Evolutionary conservation across 53 echinoderm and acorn worm genomes (phyloP).

Genomic region (Echinometra lucunter): DNA sequence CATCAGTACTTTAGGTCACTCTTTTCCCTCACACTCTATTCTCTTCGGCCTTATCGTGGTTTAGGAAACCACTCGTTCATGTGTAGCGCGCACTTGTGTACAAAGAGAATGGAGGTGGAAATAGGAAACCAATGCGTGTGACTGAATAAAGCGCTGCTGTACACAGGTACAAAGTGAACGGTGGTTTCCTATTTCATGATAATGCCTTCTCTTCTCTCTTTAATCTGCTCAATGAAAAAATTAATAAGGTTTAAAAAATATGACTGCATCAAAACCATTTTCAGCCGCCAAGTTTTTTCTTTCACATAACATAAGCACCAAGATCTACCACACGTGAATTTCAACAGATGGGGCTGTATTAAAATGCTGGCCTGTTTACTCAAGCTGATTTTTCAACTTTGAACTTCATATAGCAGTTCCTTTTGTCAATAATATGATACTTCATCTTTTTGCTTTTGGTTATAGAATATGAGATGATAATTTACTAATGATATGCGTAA

Average conservation of each 20-base stretch:
- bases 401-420: background rate
- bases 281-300: background rate
- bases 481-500: background rate
- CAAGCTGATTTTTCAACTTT: background rate
- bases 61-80: no score
- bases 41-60: no score
- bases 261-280: background rate
- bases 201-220: no score
- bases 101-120: no score
- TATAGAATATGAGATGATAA: background rate
- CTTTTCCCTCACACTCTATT: no score
- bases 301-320: background rate
- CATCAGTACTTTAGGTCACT: no score
- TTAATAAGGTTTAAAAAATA: background rate
- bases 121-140: no score
- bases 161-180: no score
- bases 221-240: no score
- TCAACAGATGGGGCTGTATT: background rate
- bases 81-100: no score
- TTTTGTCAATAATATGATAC: background rate
- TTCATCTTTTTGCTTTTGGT: background rate
- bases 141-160: no score
- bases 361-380: background rate
- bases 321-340: background rate
- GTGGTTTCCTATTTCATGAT: no score